Evolutionary conservation across 2,888 invertebrate genomes (phyloP), one percentile per base, ranked within the genome.

Genomic region (Melanotus villosus): DNA sequence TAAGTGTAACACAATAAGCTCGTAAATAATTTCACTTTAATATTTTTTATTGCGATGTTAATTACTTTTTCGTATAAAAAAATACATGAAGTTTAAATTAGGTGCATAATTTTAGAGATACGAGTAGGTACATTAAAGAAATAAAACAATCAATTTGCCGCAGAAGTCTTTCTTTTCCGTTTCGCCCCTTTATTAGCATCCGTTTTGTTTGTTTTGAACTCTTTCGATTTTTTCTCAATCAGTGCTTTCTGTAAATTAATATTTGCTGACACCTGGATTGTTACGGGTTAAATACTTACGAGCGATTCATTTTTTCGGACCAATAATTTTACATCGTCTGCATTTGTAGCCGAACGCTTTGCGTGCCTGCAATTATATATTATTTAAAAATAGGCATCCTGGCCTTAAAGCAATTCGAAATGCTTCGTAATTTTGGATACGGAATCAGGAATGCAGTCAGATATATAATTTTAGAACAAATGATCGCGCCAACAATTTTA

Each of bases 311-410:
- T 90, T 74, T 89, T 86, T 76, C 91, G 84, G 0, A 87, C 88
- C 23, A 91, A 79, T 4, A 92, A 83, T 80, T 89, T 90, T 0
- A 91, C 89, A 81, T 92, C 92, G 69, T 91, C 91, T 0, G 85
- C 79, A 76, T 86, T 89, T n/a, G 91, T 84, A 10, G 88, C 88
- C 0, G 86, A 83, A 60, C 91, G 84, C 80, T 90, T 91, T 0
- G 88, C 90, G 81, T 91, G 91, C 75, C 91, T 91, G 81, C 43
- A 84, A 84, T 70, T 65, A 52, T 65, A 70, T 70, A 64, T 21
- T 56, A n/a, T 21, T 10, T 34, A 12, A 34, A 34, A 34, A 12
- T 34, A 34, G 26, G 4, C 7, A 5, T 7, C 26, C 4, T 4
- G n/a, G n/a, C n/a, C n/a, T n/a, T n/a, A n/a, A n/a, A n/a, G n/a